A percentile compares a stretch with the other conserved stretches of the same genome.
Conservation (phyloP, 2,888 invertebrate species). For the Eretmocerus hayati region DNA sequence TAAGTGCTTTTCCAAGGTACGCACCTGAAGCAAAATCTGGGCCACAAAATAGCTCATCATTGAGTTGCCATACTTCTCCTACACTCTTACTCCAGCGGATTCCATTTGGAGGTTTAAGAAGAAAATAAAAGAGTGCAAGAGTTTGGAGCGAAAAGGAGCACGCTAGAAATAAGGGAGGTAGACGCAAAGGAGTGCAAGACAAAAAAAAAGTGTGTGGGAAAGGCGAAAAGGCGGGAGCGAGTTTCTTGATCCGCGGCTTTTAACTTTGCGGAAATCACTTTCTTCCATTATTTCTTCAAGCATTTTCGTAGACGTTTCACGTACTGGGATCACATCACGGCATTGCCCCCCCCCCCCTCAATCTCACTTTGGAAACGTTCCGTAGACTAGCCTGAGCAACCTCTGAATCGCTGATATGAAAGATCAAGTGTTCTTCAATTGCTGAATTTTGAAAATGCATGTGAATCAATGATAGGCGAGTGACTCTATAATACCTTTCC, state of each 20-base stretch:
- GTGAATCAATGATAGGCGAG: no score
- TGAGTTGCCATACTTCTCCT: slow-evolving; percentile 12
- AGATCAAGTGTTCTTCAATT: no score
- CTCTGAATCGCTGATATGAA: no score
- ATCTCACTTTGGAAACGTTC: slow-evolving; percentile 6
- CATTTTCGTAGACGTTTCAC: slow-evolving; percentile 25
- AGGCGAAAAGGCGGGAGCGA: slow-evolving; percentile 26
- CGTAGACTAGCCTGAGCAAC: slow-evolving; percentile 10
- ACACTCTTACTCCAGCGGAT: slow-evolving; percentile 6
- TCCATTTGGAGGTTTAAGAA: slow-evolving; percentile 18
- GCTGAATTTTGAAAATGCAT: no score
- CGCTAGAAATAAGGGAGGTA: neutral
- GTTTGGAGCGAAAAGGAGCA: slow-evolving; percentile 8
- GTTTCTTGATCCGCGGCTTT: slow-evolving; percentile 42
- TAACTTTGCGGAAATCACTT: slow-evolving; percentile 45
- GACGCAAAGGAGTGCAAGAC: neutral
- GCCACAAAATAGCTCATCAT: slow-evolving; percentile 17
- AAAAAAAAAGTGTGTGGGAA: neutral
- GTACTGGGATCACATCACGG: slow-evolving; percentile 24
- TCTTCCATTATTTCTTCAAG: slow-evolving; percentile 41
- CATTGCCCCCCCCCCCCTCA: slow-evolving; percentile 12
- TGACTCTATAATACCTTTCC: no score
- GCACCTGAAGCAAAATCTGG: no score
- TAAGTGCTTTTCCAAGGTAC: no score
- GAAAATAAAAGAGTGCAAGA: slow-evolving; percentile 16